These are phyloP conservation scores for Seira musarum DNA, from an alignment of 2,888 invertebrate species.

Conservation along the genomic window DNA sequence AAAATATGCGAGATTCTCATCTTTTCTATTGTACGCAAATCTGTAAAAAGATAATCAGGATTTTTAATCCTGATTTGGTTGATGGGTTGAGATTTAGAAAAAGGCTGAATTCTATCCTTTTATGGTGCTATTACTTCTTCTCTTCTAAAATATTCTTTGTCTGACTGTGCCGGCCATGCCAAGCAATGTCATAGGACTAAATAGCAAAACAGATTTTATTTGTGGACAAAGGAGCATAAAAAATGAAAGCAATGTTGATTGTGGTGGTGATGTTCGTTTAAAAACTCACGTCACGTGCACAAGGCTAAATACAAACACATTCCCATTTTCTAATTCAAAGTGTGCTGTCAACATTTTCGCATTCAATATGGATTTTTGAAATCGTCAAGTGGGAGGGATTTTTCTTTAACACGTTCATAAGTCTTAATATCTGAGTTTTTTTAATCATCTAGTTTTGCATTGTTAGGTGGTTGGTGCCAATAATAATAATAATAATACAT, in stretches of 20 bases:
- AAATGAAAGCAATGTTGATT: too few relatives aligned
- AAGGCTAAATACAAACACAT: not conserved
- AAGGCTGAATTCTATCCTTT: not conserved
- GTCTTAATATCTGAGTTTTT: too few relatives aligned
- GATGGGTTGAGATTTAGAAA: not conserved
- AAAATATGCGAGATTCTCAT: not conserved
- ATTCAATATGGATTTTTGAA: not conserved
- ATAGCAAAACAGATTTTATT: not conserved
- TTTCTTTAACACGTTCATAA: too few relatives aligned
- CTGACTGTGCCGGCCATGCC: too few relatives aligned
- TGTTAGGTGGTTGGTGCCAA: too few relatives aligned
- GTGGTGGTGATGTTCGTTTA: too few relatives aligned
- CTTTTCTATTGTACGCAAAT: not conserved
- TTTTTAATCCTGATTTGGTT: not conserved
- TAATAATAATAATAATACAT: too few relatives aligned
- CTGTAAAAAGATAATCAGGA: not conserved
- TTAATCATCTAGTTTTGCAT: too few relatives aligned
- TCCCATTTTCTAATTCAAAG: not conserved
- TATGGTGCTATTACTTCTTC: slow-evolving; percentile 1
- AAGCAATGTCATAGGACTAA: not conserved
- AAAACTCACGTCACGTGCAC: slow-evolving; percentile 4
- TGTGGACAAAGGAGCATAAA: too few relatives aligned
- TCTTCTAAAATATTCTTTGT: not conserved
- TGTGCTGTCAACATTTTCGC: not conserved
- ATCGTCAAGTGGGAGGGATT: too few relatives aligned